Conservation (phyloP, 1,140 invertebrate genomes). For the Aphelenchoides fujianensis region DNA sequence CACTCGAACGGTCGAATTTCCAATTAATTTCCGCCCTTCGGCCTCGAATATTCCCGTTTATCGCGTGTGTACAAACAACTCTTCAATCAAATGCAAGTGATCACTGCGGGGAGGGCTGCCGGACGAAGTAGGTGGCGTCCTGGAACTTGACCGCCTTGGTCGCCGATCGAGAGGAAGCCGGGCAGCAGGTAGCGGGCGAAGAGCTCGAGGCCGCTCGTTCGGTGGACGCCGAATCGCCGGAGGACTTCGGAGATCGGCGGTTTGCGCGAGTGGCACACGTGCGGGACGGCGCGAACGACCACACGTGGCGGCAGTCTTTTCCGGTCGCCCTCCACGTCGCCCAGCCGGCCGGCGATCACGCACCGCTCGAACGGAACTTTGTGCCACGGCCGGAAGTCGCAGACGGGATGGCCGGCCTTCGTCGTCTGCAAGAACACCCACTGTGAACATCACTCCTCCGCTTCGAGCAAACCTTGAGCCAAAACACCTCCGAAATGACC, state of each 20-base stretch:
- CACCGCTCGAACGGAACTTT: slow-evolving; percentile 84
- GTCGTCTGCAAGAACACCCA: slow-evolving; percentile 69
- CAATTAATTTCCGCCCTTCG: slow-evolving; percentile 4
- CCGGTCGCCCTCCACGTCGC: slow-evolving; percentile 56
- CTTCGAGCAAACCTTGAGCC: slow-evolving; percentile 74
- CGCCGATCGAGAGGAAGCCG: slow-evolving; percentile 30
- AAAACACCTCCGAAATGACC: slow-evolving; percentile 75
- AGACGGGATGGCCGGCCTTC: slow-evolving; percentile 70
- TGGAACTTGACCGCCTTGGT: slow-evolving; percentile 31
- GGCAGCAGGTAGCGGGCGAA: slow-evolving; percentile 84
- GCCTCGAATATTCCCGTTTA: background rate
- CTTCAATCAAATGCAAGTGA: no score
- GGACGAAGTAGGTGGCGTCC: slow-evolving; percentile 27
- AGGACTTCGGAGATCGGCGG: slow-evolving; percentile 71
- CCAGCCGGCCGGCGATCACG: slow-evolving; percentile 69
- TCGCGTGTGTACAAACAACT: no score
- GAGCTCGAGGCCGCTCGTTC: slow-evolving; percentile 73
- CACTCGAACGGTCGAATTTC: background rate
- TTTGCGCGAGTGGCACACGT: slow-evolving; percentile 85
- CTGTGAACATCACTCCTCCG: background rate
- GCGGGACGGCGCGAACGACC: slow-evolving; percentile 78
- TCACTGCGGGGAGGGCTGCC: no score
- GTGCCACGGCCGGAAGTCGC: slow-evolving; percentile 69
- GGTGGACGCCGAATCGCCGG: slow-evolving; percentile 71
- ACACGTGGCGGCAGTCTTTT: background rate